Conservation (phyloP, 2,113 vertebrate species). For the Coptodon rendalli region DNA sequence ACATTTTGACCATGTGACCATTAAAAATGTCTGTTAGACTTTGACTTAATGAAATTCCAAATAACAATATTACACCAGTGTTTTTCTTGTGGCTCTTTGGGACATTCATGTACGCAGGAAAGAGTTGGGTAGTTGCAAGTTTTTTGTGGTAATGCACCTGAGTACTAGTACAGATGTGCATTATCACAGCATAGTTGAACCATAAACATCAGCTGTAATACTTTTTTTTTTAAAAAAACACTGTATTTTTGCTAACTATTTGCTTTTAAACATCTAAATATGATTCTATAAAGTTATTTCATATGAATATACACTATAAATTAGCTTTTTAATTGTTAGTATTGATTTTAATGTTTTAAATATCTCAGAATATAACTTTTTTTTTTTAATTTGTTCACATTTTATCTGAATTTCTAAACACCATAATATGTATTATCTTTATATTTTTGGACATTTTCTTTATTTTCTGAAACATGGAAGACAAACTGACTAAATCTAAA, state of each 20-base stretch:
- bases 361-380: background rate
- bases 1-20: background rate
- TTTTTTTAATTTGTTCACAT: background rate
- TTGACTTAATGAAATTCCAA: background rate
- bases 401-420: background rate
- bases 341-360: background rate
- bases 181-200: background rate
- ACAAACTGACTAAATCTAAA: background rate
- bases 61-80: background rate
- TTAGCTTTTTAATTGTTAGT: background rate
- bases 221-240: background rate
- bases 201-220: background rate
- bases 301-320: background rate
- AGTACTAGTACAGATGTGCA: background rate
- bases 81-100: background rate
- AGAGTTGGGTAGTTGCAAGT: background rate
- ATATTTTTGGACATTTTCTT: background rate
- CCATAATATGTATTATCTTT: background rate
- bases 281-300: background rate
- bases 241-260: background rate
- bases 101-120: background rate
- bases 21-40: background rate
- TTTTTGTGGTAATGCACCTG: background rate
- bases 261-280: background rate
- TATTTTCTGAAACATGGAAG: background rate